phyloP scores from a whole-genome alignment of 2,113 vertebrate genomes.

The Saccopteryx bilineata region DNA sequence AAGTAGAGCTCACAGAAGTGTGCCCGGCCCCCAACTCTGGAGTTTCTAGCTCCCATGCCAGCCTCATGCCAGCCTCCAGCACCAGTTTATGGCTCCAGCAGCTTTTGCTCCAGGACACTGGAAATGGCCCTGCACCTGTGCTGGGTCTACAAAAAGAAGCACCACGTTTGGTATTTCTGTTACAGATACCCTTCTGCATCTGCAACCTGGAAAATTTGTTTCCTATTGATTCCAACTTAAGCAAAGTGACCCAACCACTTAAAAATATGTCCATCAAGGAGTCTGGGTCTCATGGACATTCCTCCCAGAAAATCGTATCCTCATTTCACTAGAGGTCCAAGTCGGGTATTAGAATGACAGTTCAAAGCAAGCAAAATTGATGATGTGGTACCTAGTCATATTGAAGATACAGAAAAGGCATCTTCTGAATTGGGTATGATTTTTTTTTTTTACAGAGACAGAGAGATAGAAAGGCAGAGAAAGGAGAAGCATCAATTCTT shows the following conservation, averaged over 20 bases:
- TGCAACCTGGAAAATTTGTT: slow-evolving; percentile 95
- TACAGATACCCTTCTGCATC: slow-evolving; percentile 98
- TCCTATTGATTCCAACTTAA: slow-evolving; percentile 96
- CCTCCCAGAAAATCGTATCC: slow-evolving; percentile 90
- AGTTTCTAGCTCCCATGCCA: neutral
- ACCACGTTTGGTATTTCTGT: slow-evolving; percentile 97
- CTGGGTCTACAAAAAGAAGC: slow-evolving; percentile 95
- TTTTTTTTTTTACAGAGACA: neutral
- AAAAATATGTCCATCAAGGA: slow-evolving; percentile 94
- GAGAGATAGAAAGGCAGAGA: too few species aligned
- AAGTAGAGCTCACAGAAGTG: neutral
- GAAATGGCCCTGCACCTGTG: slow-evolving; percentile 89
- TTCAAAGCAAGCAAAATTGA: slow-evolving; percentile 82
- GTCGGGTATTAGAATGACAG: slow-evolving; percentile 77
- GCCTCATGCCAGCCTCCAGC: neutral
- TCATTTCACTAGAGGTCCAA: slow-evolving; percentile 88
- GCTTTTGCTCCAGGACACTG: slow-evolving; percentile 84
- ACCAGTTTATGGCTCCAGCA: neutral
- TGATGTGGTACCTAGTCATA: slow-evolving; percentile 77
- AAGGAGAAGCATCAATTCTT: too few species aligned
- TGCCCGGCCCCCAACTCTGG: fast-evolving
- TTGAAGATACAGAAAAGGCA: slow-evolving; percentile 82
- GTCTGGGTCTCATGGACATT: slow-evolving; percentile 87
- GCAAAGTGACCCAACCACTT: slow-evolving; percentile 91
- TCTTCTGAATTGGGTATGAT: slow-evolving; percentile 94